Evolutionary conservation across 2,113 vertebrate species (phyloP).

Genomic region (Siniperca knerii): DNA sequence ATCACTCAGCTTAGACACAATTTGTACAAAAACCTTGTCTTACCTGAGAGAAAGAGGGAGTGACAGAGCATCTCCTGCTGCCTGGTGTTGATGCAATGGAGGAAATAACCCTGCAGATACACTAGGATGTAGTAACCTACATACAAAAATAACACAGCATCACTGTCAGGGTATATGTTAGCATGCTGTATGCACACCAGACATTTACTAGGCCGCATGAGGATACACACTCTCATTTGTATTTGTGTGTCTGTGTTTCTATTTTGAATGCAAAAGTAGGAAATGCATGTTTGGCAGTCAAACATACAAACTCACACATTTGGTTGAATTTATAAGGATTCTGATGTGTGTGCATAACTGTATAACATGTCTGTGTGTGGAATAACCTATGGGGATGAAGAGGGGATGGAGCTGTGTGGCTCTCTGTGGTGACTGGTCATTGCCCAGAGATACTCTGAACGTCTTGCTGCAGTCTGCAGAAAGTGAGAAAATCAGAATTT

Average conservation of each 20-base stretch:
- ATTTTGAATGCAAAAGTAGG: constrained; percentile 8
- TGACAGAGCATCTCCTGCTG: constrained; percentile 93
- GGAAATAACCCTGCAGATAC: constrained; percentile 89
- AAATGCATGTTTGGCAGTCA: background rate
- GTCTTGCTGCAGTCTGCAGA: constrained; percentile 91
- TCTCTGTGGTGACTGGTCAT: constrained; percentile 53
- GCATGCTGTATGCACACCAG: background rate
- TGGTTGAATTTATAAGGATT: background rate
- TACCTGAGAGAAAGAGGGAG: constrained; percentile 93
- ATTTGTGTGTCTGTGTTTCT: background rate
- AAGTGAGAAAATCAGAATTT: background rate
- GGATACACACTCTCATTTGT: background rate
- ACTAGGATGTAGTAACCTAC: constrained; percentile 92
- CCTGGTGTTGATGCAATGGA: constrained; percentile 93
- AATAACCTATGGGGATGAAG: constrained; percentile 92
- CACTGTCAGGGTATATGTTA: constrained; percentile 18
- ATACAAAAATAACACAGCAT: constrained; percentile 46
- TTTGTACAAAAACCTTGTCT: constrained; percentile 12
- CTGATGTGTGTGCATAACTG: background rate
- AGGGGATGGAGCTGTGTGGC: constrained; percentile 79
- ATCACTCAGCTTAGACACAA: background rate
- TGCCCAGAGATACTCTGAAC: constrained; percentile 85
- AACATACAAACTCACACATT: background rate
- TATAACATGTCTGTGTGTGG: constrained; percentile 37
- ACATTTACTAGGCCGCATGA: constrained; percentile 8